Evolutionary conservation across 2,797 vertebrate genomes (phyloP).

Genomic region (Rhincodon typus): DNA sequence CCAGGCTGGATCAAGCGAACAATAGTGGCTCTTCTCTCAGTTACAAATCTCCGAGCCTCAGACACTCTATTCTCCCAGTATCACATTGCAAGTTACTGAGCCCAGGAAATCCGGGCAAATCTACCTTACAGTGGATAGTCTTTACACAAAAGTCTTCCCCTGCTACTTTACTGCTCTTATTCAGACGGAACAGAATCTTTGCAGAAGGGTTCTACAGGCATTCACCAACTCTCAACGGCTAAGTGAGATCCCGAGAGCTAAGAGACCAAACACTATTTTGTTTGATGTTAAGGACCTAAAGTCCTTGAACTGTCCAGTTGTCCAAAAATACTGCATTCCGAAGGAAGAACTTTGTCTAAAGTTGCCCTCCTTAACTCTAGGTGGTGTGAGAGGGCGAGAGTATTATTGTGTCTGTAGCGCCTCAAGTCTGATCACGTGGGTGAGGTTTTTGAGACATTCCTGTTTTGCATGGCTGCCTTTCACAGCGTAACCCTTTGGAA

Average conservation of each 20-base stretch:
- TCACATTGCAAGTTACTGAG: constrained; percentile 44
- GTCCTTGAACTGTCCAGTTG: background rate
- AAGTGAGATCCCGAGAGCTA: background rate
- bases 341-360: background rate
- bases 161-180: background rate
- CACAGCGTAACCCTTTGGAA: background rate
- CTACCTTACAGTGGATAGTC: constrained; percentile 27
- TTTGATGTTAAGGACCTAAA: background rate
- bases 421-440: background rate
- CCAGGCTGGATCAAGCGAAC: constrained; percentile 57
- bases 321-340: background rate
- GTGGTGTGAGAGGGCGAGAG: background rate
- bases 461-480: background rate
- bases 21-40: constrained; percentile 50
- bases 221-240: background rate
- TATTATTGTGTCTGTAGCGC: background rate
- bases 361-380: background rate
- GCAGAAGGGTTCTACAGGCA: background rate
- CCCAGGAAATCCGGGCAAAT: constrained; percentile 42
- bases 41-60: constrained; percentile 48
- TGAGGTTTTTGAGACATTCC: background rate
- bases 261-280: background rate
- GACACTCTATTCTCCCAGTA: constrained; percentile 46
- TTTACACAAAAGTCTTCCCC: background rate
- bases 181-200: background rate